These are phyloP conservation scores for Andrena marginata DNA, from an alignment of 2,888 invertebrate species.

Conservation along the genomic window DNA sequence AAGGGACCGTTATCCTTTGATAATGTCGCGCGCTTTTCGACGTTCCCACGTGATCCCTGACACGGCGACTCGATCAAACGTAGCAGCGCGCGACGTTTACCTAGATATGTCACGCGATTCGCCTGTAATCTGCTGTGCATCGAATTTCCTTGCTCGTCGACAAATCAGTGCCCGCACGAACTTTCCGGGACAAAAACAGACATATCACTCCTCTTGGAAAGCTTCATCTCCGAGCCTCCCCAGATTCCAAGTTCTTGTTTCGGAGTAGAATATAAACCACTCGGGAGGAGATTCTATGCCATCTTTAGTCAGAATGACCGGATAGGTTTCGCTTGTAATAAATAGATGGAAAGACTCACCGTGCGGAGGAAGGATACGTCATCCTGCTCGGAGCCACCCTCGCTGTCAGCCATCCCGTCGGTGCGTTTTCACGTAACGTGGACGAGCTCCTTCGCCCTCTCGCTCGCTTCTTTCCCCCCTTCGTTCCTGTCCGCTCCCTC, in stretches of 20 bases:
- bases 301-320: not conserved
- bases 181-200: not conserved
- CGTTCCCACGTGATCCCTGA: slow-evolving; percentile 44
- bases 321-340: not conserved
- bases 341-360: slow-evolving; percentile 88
- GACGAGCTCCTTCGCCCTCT: slow-evolving; percentile 36
- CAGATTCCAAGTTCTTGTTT: too few relatives aligned
- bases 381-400: slow-evolving; percentile 99
- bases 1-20: not conserved
- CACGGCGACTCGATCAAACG: not conserved
- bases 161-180: slow-evolving; percentile 29
- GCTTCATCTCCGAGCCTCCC: not conserved
- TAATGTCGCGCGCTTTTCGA: slow-evolving; percentile 30
- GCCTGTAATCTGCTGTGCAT: too few relatives aligned
- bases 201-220: not conserved
- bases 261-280: not conserved
- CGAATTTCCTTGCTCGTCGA: not conserved
- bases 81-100: not conserved
- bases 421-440: slow-evolving; percentile 62
- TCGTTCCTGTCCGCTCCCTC: slow-evolving; percentile 23
- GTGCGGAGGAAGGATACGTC: slow-evolving; percentile 99
- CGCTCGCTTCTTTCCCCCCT: slow-evolving; percentile 4
- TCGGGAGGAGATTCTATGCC: not conserved
- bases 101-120: not conserved
- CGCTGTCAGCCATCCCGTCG: slow-evolving; percentile 93